Percentiles rank a stretch among this genome's conserved stretches.
Conservation (phyloP, 2,113 vertebrate species). For the Coreoperca whiteheadi region DNA sequence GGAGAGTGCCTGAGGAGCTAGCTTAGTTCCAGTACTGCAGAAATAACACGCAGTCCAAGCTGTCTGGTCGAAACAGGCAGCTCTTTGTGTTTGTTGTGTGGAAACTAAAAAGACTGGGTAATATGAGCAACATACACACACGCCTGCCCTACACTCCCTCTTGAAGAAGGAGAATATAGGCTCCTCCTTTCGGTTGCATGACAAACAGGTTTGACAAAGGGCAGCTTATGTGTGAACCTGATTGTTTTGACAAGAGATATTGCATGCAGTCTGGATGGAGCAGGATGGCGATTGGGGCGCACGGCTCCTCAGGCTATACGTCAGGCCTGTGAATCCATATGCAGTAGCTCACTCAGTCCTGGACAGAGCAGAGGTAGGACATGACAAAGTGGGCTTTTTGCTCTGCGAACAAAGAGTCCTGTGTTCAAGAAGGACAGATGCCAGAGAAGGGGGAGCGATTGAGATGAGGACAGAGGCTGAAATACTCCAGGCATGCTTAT, state of each 20-base stretch:
- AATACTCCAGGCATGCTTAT: slow-evolving; percentile 47
- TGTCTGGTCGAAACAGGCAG: slow-evolving; percentile 59
- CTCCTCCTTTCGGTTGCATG: slow-evolving; percentile 18
- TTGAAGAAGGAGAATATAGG: slow-evolving; percentile 13
- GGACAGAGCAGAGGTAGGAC: slow-evolving; percentile 72
- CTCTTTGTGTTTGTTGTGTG: slow-evolving; percentile 66
- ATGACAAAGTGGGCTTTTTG: slow-evolving; percentile 72
- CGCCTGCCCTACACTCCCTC: slow-evolving; percentile 29
- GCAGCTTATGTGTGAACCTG: slow-evolving; percentile 10
- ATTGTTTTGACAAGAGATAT: slow-evolving; percentile 33
- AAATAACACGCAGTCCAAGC: slow-evolving; percentile 43
- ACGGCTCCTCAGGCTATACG: slow-evolving; percentile 37
- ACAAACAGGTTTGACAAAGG: slow-evolving; percentile 60
- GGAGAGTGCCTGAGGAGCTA: slow-evolving; percentile 34
- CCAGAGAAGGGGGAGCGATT: slow-evolving; percentile 57
- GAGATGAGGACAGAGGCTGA: slow-evolving; percentile 60
- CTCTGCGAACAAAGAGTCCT: slow-evolving; percentile 72
- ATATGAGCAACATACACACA: slow-evolving; percentile 48
- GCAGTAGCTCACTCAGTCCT: slow-evolving; percentile 53
- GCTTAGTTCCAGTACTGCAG: slow-evolving; percentile 47
- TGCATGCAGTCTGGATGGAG: slow-evolving; percentile 15
- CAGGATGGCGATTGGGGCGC: slow-evolving; percentile 35
- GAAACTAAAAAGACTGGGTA: slow-evolving; percentile 54
- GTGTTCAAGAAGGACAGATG: slow-evolving; percentile 71
- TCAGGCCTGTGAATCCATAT: slow-evolving; percentile 62